Conservation (phyloP, 2,797 vertebrate genomes). For the Fistularia tabacaria region DNA sequence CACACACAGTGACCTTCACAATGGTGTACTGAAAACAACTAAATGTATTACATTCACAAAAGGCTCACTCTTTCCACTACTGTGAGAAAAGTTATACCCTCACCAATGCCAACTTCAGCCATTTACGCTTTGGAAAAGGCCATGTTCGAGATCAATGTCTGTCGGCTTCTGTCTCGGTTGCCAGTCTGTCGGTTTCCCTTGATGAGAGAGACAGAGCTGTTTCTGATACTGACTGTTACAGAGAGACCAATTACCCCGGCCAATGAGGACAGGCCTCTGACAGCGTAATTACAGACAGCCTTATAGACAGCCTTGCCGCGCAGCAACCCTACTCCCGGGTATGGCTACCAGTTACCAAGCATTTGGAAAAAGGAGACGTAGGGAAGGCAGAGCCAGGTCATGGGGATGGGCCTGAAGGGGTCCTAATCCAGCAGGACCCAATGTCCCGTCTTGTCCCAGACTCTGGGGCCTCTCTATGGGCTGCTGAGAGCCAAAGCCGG, state of each 20-base stretch:
- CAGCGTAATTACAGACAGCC: constrained; percentile 65
- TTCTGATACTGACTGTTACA: constrained; percentile 70
- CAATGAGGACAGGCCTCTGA: constrained; percentile 73
- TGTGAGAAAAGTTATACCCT: constrained; percentile 6
- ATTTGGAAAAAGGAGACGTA: constrained; percentile 39
- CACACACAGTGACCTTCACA: not conserved
- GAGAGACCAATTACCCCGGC: constrained; percentile 67
- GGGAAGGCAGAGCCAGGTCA: constrained; percentile 36
- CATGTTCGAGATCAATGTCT: constrained; percentile 33
- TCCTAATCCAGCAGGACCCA: constrained; percentile 61
- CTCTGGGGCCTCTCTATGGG: constrained; percentile 61
- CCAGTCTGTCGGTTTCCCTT: constrained; percentile 55
- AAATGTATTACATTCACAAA: not conserved
- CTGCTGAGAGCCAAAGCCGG: constrained; percentile 66
- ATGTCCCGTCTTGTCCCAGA: constrained; percentile 63
- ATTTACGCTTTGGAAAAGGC: constrained; percentile 20
- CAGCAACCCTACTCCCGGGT: constrained; percentile 54
- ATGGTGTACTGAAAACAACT: constrained; percentile 1
- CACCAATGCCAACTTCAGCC: constrained; percentile 10
- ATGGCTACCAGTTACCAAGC: constrained; percentile 45
- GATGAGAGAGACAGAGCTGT: constrained; percentile 55
- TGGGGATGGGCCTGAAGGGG: constrained; percentile 55
- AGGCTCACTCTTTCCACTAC: not conserved
- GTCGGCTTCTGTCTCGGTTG: constrained; percentile 43
- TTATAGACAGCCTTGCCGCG: constrained; percentile 43